Evolutionary conservation across 2,888 invertebrate genomes (phyloP).

Genomic region (Stratiomys singularior): DNA sequence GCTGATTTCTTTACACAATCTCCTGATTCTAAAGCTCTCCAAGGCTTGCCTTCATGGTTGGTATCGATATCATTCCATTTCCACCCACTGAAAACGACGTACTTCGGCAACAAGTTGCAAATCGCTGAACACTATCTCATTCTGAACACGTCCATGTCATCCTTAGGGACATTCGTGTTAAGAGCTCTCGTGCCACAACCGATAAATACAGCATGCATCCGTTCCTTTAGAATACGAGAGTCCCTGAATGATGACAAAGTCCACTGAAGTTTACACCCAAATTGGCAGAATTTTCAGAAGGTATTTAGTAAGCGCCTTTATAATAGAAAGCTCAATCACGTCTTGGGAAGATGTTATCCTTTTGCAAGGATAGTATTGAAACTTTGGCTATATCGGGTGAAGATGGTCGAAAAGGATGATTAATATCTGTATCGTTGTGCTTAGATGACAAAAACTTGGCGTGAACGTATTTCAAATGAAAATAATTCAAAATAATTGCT

Average conservation of each 20-base stretch:
- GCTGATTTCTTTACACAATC: not conserved
- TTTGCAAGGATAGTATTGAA: no score
- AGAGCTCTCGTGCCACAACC: not conserved
- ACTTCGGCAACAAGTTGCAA: not conserved
- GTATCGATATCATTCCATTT: not conserved
- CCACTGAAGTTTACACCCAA: not conserved
- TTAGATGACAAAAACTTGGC: no score
- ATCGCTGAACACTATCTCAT: not conserved
- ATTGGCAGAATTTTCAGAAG: not conserved
- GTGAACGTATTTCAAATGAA: no score
- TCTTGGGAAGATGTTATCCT: no score
- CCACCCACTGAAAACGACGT: not conserved
- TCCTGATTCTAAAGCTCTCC: not conserved
- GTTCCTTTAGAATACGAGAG: not conserved
- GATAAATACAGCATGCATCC: conserved; percentile 2
- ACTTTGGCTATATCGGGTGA: no score
- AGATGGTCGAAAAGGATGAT: no score
- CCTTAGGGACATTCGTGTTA: conserved; percentile 5
- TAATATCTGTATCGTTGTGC: no score
- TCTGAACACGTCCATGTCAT: not conserved
- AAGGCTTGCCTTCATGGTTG: not conserved
- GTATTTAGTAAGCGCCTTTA: no score
- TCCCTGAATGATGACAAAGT: not conserved
- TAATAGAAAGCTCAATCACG: no score
- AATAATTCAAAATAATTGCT: no score